These are phyloP conservation scores for Motacilla tschutschensis DNA, from an alignment of 2,113 vertebrate species.

Conservation along the genomic window DNA sequence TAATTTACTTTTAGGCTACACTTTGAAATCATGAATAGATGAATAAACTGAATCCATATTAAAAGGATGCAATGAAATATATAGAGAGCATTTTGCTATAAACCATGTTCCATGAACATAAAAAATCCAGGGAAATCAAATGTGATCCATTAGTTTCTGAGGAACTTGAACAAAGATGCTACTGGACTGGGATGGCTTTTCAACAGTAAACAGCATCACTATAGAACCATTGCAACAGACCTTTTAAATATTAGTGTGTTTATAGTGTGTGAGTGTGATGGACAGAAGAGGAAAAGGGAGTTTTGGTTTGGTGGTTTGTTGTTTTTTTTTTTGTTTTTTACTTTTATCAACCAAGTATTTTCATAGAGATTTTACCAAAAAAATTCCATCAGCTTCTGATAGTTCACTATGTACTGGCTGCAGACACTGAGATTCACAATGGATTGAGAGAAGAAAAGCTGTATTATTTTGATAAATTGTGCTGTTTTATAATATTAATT, in stretches of 20 bases:
- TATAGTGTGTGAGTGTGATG: neutral
- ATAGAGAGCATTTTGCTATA: neutral
- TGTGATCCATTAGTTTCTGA: neutral
- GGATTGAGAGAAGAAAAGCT: constrained; percentile 6
- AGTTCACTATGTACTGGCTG: neutral
- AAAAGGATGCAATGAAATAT: neutral
- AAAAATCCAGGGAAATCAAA: neutral
- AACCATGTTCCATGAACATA: neutral
- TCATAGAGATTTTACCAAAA: neutral
- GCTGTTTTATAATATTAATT: constrained; percentile 39
- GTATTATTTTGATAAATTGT: constrained; percentile 38
- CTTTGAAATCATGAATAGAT: neutral
- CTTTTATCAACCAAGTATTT: neutral
- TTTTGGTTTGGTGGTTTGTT: neutral
- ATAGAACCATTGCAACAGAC: neutral
- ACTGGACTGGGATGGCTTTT: neutral
- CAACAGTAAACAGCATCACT: neutral
- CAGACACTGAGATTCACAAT: neutral
- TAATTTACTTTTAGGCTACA: neutral
- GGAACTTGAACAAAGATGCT: neutral
- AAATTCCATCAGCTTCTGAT: neutral
- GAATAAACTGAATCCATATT: neutral
- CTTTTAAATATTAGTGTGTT: neutral
- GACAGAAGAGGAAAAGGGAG: neutral
- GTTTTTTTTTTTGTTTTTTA: too few species aligned